Percentiles rank a stretch among this genome's conserved stretches.
phyloP scores from a whole-genome alignment of 37 sponge, comb jelly and placozoan genomes.

The Beroe forskalii region DNA sequence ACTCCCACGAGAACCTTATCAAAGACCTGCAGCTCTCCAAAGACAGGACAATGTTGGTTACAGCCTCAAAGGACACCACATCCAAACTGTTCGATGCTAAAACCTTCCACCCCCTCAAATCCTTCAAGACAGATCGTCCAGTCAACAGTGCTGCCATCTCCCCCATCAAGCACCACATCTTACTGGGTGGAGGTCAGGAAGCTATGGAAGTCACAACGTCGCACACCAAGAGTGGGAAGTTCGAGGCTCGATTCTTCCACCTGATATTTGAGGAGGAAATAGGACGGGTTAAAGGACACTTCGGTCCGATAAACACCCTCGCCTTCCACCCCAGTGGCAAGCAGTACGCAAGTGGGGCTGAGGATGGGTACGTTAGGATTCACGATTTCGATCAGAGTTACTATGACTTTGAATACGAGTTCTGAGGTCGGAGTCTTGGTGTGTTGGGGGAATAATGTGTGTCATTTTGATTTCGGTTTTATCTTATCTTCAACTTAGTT shows the following conservation, averaged over 20 bases:
- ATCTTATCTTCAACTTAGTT: constrained; percentile 2
- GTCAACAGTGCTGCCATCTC: constrained; percentile 97
- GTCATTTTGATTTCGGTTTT: constrained; percentile 49
- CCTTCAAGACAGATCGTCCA: constrained; percentile 90
- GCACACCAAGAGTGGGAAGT: constrained; percentile 88
- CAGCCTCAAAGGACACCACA: constrained; percentile 87
- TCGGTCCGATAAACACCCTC: constrained; percentile 97
- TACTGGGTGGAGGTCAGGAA: constrained; percentile 98
- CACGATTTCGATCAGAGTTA: constrained; percentile 92
- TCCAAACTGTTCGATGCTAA: constrained; percentile 92
- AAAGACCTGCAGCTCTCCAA: constrained; percentile 62
- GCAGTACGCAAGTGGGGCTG: constrained; percentile 97
- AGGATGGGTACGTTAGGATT: constrained; percentile 96
- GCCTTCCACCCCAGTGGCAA: constrained; percentile 95
- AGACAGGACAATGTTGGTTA: constrained; percentile 82
- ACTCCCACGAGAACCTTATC: constrained; percentile 54
- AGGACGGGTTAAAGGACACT: constrained; percentile 98
- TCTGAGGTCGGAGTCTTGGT: too few relatives aligned
- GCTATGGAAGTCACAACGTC: constrained; percentile 98
- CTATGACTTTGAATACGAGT: constrained; percentile 93
- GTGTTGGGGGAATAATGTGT: neutral
- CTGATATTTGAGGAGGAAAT: constrained; percentile 97
- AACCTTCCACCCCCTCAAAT: constrained; percentile 78
- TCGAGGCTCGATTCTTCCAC: constrained; percentile 96
- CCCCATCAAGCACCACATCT: constrained; percentile 84